Evolutionary conservation across 2,113 vertebrate genomes (phyloP), one percentile per base, ranked within the genome.

Genomic region (Pachyramphus minor): DNA sequence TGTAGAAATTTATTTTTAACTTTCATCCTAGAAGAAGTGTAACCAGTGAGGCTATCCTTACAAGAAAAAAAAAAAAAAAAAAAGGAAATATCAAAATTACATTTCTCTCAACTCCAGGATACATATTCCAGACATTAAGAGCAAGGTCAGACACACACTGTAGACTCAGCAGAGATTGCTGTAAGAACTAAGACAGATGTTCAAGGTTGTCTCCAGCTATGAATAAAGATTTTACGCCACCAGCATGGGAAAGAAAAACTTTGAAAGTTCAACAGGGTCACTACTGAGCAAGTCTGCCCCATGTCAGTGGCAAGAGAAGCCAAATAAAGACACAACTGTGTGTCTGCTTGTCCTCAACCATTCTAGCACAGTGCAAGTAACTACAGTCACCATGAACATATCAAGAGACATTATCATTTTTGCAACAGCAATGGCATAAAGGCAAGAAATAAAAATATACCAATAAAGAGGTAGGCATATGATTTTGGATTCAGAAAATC

Each of bases 181-280:
- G 25, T 87, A 89, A 89, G 82, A 91, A 93, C 89, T 66, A 93
- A 87, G 89, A 95, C 81, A 94, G 77, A 95, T 89, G 35, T 85
- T 93, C 50, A 73, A 85, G 58, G 39, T 39, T 76, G 62, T 87
- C 84, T 95, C 42, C 84, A 91, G 71, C 67, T 93, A 79, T 41
- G 62, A 89, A 87, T 84, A 89, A 91, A 82, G 84, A 91, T 45
- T 93, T 84, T 87, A 89, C 0, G 0, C 42, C 60, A 91, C 20
- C 18, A 87, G 68, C 33, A 84, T 18, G 69, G 75, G 82, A 91
- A 82, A 87, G 89, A 95, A 79, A 37, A 42, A 14, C 31, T 53
- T 79, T 69, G 25, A 33, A 85, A 85, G 62, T 79, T 93, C 66
- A 87, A 63, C 31, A 50, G 24, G 58, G 53, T 90, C 73, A 87